Percentiles rank a stretch among this genome's conserved stretches.
phyloP scores from a whole-genome alignment of 2,888 invertebrate genomes.

The Leptopilina syphax region DNA sequence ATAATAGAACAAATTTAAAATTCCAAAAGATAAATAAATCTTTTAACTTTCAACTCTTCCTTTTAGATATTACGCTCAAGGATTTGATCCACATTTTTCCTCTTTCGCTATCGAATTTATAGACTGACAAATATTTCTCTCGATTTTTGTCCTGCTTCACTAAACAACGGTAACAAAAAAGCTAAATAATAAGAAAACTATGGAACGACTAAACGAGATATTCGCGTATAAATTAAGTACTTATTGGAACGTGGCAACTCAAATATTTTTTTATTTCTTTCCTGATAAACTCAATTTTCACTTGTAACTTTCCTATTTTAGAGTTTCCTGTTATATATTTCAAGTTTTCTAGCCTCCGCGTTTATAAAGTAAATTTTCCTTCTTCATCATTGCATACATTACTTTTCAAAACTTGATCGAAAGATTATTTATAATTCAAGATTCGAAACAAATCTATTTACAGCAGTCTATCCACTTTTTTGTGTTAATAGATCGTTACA shows the following conservation, averaged over 20 bases:
- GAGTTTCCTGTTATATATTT: background rate
- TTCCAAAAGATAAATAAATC: background rate
- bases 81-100: conserved; percentile 14
- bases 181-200: too few relatives aligned
- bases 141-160: background rate
- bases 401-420: too few relatives aligned
- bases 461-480: too few relatives aligned
- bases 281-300: conserved; percentile 3
- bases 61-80: background rate
- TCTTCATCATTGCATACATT: background rate
- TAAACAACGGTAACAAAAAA: background rate
- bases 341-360: background rate
- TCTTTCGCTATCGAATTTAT: conserved; percentile 30
- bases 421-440: background rate
- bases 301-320: conserved; percentile 5
- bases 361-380: too few relatives aligned
- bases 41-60: background rate
- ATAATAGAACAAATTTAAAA: background rate
- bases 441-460: too few relatives aligned
- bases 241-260: conserved; percentile 13
- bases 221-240: background rate
- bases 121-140: conserved; percentile 5
- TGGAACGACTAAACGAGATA: background rate
- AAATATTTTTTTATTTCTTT: background rate
- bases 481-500: background rate